These are phyloP conservation scores for Pristionchus fissidentatus DNA, from an alignment of 2,888 invertebrate genomes.

Conservation along the genomic window DNA sequence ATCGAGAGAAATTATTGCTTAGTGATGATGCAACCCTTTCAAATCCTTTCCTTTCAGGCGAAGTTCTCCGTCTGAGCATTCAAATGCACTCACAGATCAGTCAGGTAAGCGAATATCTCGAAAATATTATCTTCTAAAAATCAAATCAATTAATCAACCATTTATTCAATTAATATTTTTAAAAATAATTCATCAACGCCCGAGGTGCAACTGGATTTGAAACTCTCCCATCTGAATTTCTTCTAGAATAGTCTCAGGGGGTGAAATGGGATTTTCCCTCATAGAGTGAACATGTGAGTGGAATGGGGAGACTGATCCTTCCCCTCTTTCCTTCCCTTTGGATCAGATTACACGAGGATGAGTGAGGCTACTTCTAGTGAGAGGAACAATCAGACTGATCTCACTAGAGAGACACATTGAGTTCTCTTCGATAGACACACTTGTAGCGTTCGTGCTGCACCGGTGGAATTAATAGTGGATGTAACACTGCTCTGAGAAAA, in stretches of 20 bases:
- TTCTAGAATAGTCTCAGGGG: not conserved
- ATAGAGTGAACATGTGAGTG: not conserved
- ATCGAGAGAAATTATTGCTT: not conserved
- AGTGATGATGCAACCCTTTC: not conserved
- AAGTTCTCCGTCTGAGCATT: conserved; percentile 86
- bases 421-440: not conserved
- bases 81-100: conserved; percentile 88
- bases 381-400: conserved; percentile 29
- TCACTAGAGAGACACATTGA: not conserved
- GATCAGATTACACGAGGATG: conserved; percentile 37
- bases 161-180: not conserved
- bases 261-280: not conserved
- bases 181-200: not conserved
- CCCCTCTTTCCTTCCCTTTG: conserved; percentile 15
- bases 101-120: conserved; percentile 52
- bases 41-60: conserved; percentile 65
- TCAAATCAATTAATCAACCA: not conserved
- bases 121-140: not conserved
- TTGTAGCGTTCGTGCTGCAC: too few species aligned
- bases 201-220: not conserved
- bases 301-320: too few species aligned
- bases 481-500: too few species aligned
- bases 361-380: conserved; percentile 23
- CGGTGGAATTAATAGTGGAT: too few species aligned
- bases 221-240: not conserved